Percentiles rank a stretch among this genome's conserved stretches.
phyloP scores from a whole-genome alignment of 1,140 invertebrate genomes.

The Patella vulgata region DNA sequence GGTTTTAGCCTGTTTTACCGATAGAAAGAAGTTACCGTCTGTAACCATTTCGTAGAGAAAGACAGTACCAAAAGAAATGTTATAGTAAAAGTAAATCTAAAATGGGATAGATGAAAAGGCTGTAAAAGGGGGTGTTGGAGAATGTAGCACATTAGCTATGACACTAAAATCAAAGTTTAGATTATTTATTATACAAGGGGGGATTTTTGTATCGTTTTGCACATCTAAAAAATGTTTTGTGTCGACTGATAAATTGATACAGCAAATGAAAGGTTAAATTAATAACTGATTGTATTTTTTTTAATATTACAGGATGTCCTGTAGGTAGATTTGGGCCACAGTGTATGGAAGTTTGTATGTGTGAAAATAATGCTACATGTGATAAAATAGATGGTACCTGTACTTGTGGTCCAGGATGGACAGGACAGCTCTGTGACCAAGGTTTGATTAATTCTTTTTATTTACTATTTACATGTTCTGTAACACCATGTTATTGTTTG shows the following conservation, averaged over 20 bases:
- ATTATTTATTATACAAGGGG: too few relatives aligned
- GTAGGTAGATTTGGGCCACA: slow-evolving; percentile 80
- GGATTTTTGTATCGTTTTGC: too few relatives aligned
- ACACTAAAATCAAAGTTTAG: too few relatives aligned
- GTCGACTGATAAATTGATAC: too few relatives aligned
- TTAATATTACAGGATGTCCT: slow-evolving; percentile 74
- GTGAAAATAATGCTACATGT: slow-evolving; percentile 74
- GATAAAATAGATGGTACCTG: slow-evolving; percentile 50
- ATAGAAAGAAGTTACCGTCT: too few relatives aligned
- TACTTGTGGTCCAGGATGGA: slow-evolving; percentile 56
- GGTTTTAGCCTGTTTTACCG: not conserved
- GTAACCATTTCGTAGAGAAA: too few relatives aligned
- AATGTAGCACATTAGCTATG: not conserved
- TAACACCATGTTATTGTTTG: not conserved
- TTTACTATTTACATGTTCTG: too few relatives aligned
- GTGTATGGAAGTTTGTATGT: slow-evolving; percentile 79
- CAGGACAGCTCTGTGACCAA: slow-evolving; percentile 60
- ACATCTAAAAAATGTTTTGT: too few relatives aligned
- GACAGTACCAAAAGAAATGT: too few relatives aligned
- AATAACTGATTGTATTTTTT: not conserved
- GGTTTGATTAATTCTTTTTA: slow-evolving; percentile 34
- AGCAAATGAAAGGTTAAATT: not conserved
- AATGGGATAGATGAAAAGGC: not conserved
- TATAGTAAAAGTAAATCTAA: not conserved
- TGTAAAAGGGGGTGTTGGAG: not conserved